Evolutionary conservation across 2,888 invertebrate species (phyloP), one percentile per base, ranked within the genome.

Genomic region (Tridacna crocea): DNA sequence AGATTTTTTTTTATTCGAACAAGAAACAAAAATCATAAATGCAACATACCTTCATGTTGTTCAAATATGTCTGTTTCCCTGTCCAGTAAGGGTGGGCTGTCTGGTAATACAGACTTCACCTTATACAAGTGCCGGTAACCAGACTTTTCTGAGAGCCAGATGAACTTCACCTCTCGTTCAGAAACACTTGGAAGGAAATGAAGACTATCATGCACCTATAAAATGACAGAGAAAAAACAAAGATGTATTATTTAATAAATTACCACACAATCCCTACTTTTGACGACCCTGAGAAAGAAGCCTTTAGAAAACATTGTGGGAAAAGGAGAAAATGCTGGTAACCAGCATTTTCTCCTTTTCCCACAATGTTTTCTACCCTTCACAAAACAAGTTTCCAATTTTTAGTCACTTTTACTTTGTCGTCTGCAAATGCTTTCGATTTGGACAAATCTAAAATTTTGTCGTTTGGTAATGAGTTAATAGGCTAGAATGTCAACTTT

Each of bases 61-160:
- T 72, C 68, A 46, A 77, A 70, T n/a, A 77, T 55, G 36, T 70
- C 63, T n/a, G 58, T 26, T 22, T 77, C 55, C 22, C 36, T 61
- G 19, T 48, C 61, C 24, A 77, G 13, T 15, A 60, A 17, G 6
- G 61, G 72, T 60, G 24, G 47, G 24, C 48, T 61, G 19, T 60
- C n/a, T 36, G 74, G 61, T n/a, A 74, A 47, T 24, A n/a, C 77
- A 15, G 92, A 90, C 17, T 88, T 91, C 61, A 92, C 84, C 26
- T 89, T 88, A 87, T 98, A 98, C 80, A 99, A 95, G 94, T 99
- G 99, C 75, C 98, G 95, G 93, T 96, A 98, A 0, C 98, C 98
- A 0, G 97, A 97, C 93, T 98, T 97, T 95, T 99, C 99, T 61
- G 97, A 98, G 0, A 98, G 98, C 98, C 98, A 99, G 72, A 99